These are phyloP conservation scores for Seriola aureovittata DNA, from an alignment of 2,113 vertebrate genomes.

Conservation along the genomic window DNA sequence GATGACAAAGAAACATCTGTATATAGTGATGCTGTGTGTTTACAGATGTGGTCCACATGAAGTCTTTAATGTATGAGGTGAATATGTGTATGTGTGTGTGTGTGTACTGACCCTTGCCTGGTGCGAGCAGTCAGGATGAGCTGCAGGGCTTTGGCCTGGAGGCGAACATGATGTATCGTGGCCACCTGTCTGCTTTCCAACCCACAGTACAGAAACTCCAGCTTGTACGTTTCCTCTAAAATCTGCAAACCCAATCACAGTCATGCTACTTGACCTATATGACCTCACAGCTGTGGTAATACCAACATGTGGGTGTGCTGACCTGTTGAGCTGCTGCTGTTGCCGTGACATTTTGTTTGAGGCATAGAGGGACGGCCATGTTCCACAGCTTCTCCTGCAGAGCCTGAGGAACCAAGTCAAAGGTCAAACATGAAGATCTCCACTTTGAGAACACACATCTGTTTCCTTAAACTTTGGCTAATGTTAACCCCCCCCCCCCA, in stretches of 20 bases:
- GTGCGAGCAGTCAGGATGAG: constrained; percentile 91
- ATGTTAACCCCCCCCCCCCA: not conserved
- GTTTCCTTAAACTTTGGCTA: too few species aligned
- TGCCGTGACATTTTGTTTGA: constrained; percentile 93
- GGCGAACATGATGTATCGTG: constrained; percentile 93
- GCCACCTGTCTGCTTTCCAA: constrained; percentile 93
- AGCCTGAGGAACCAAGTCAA: constrained; percentile 81
- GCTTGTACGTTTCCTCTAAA: constrained; percentile 95
- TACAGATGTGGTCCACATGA: not conserved
- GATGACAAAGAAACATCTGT: not conserved
- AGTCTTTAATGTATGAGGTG: not conserved
- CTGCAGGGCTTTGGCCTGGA: constrained; percentile 94
- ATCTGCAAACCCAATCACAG: constrained; percentile 81
- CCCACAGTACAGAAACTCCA: constrained; percentile 97
- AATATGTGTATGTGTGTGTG: not conserved
- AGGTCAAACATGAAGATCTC: not conserved
- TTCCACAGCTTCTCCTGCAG: constrained; percentile 97
- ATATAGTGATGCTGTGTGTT: not conserved
- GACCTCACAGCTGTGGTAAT: not conserved
- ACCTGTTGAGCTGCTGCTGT: constrained; percentile 94
- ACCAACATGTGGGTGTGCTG: not conserved
- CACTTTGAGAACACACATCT: not conserved
- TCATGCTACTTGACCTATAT: too few species aligned
- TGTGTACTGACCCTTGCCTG: constrained; percentile 87
- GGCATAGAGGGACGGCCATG: constrained; percentile 92